A percentile compares a stretch with the other conserved stretches of the same genome.
These are phyloP conservation scores for Enteromius unitaeniatus DNA, from an alignment of 2,797 vertebrate species.

Conservation along the genomic window DNA sequence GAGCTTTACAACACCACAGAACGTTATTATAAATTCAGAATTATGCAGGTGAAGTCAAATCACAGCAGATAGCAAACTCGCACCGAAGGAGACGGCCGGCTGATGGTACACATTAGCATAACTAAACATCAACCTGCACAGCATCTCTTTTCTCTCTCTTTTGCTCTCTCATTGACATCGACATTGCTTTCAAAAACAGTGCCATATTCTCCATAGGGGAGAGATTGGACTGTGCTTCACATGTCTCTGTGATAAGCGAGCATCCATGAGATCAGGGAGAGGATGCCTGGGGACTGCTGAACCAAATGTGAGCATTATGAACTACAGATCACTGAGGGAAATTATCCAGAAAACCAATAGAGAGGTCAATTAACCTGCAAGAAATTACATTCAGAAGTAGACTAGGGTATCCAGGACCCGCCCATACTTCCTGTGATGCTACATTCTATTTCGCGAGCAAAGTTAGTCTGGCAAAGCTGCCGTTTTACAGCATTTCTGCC, in stretches of 20 bases:
- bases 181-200: slow-evolving; percentile 19
- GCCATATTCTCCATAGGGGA: slow-evolving; percentile 18
- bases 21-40: slow-evolving; percentile 48
- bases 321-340: not conserved
- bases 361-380: slow-evolving; percentile 1
- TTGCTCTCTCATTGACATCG: slow-evolving; percentile 11
- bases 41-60: slow-evolving; percentile 46
- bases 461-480: no score
- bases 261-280: slow-evolving; percentile 31
- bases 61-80: slow-evolving; percentile 31
- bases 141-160: slow-evolving; percentile 29
- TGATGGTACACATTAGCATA: slow-evolving; percentile 48
- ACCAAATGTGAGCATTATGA: slow-evolving; percentile 18
- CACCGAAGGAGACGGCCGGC: slow-evolving; percentile 21
- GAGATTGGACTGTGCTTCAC: slow-evolving; percentile 2
- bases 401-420: not conserved
- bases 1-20: slow-evolving; percentile 13
- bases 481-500: no score
- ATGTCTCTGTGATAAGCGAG: slow-evolving; percentile 32
- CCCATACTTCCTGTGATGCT: no score
- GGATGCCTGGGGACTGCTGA: slow-evolving; percentile 37
- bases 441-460: no score
- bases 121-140: slow-evolving; percentile 39
- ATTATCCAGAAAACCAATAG: slow-evolving; percentile 2
- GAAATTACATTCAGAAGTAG: slow-evolving; percentile 15